Evolutionary conservation across 30 jellyfish, hydroid and myxozoan genomes (phyloP).

Genomic region (Mastigias papua): DNA sequence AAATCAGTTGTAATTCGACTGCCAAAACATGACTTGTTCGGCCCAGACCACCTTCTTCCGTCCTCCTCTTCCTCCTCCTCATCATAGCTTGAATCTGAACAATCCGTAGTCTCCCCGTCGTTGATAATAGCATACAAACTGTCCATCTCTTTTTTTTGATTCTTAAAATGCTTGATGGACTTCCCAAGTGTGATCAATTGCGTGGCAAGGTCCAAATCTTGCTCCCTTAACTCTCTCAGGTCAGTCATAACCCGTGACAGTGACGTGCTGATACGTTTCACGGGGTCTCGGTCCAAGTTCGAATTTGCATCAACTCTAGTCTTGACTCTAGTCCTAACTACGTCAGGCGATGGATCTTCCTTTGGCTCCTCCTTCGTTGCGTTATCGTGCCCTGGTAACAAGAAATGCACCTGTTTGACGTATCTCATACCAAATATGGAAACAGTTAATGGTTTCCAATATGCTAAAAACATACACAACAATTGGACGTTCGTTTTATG

Average conservation of each 20-base stretch:
- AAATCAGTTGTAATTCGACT: constrained; percentile 53
- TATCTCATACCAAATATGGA: too few relatives aligned
- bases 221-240: constrained; percentile 77
- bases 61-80: constrained; percentile 64
- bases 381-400: not conserved
- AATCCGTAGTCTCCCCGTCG: constrained; percentile 47
- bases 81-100: constrained; percentile 55
- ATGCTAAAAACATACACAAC: too few relatives aligned
- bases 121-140: constrained; percentile 52
- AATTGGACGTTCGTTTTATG: too few relatives aligned
- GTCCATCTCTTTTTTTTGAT: constrained; percentile 76
- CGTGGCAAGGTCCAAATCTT: constrained; percentile 83
- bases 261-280: constrained; percentile 78
- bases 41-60: too few relatives aligned
- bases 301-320: not conserved
- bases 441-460: too few relatives aligned
- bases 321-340: too few relatives aligned
- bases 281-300: constrained; percentile 56
- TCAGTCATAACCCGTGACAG: constrained; percentile 86
- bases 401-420: too few relatives aligned
- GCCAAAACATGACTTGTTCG: too few relatives aligned
- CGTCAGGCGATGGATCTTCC: not conserved
- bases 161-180: constrained; percentile 82
- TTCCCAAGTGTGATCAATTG: constrained; percentile 82
- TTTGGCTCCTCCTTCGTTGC: not conserved